phyloP scores from a whole-genome alignment of 2,113 vertebrate genomes.

The Phyllostomus discolor region DNA sequence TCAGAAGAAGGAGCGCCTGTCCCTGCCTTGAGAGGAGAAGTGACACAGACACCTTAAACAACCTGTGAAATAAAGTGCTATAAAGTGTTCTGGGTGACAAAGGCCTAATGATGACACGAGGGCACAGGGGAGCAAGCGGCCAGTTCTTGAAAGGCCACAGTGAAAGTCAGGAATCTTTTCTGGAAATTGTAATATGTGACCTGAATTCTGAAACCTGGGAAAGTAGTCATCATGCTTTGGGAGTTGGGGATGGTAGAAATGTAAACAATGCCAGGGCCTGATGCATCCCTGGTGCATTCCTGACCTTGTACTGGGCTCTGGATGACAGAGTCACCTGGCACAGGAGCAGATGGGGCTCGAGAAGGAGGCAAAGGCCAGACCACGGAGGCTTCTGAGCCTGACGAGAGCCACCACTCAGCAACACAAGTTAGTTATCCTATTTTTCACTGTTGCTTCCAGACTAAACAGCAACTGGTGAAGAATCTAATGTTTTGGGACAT shows the following conservation, averaged over 20 bases:
- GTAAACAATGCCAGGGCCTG: neutral
- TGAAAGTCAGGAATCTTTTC: neutral
- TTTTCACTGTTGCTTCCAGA: neutral
- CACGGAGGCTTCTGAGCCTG: neutral
- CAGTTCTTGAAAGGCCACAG: neutral
- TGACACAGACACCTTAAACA: neutral
- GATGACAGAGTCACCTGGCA: neutral
- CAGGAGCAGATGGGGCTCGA: neutral
- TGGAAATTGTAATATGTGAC: neutral
- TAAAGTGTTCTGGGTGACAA: neutral
- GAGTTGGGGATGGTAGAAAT: neutral
- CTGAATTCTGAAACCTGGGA: neutral
- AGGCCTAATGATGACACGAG: neutral
- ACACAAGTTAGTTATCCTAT: neutral
- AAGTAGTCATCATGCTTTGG: neutral
- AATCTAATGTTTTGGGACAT: neutral
- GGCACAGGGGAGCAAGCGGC: neutral
- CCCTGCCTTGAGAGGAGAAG: neutral
- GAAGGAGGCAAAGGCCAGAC: neutral
- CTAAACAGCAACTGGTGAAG: neutral
- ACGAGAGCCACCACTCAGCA: fast-evolving
- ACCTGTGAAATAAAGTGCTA: neutral
- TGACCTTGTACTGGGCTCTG: neutral
- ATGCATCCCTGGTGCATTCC: no score
- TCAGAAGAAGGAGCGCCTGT: neutral